These are phyloP conservation scores for Denticeps clupeoides DNA, from an alignment of 2,797 vertebrate species.

Conservation along the genomic window DNA sequence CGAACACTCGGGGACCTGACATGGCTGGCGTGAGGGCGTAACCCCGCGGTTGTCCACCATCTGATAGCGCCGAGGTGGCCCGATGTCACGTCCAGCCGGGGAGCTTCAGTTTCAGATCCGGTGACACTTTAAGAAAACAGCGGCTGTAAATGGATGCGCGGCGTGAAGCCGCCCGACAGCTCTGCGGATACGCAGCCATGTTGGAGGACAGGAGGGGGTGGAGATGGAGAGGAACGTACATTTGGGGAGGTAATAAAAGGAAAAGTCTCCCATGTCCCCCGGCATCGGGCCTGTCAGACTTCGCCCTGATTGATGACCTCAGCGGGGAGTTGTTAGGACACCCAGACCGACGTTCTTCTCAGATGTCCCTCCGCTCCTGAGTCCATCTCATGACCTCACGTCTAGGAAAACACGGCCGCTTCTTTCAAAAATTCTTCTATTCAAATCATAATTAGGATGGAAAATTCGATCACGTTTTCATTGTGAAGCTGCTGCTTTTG, in stretches of 20 bases:
- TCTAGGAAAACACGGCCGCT: no score
- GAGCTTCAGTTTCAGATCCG: slow-evolving; percentile 56
- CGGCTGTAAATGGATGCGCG: slow-evolving; percentile 52
- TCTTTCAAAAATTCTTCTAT: no score
- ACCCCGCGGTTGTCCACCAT: no score
- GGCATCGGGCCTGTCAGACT: slow-evolving; percentile 40
- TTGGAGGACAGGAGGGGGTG: no score
- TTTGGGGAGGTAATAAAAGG: no score
- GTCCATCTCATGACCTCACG: slow-evolving; percentile 14
- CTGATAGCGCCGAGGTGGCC: slow-evolving; percentile 29
- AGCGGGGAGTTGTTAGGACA: slow-evolving; percentile 56
- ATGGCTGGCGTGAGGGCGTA: no score
- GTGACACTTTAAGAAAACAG: slow-evolving; percentile 52
- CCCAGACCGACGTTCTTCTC: slow-evolving; percentile 37
- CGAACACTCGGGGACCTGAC: no score
- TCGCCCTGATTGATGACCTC: slow-evolving; percentile 57
- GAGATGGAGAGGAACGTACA: no score
- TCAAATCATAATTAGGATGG: no score
- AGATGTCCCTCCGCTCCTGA: slow-evolving; percentile 14
- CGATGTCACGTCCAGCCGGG: slow-evolving; percentile 22
- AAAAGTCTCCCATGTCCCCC: slow-evolving; percentile 20
- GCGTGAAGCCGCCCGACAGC: slow-evolving; percentile 49
- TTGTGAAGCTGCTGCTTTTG: no score
- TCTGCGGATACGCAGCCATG: slow-evolving; percentile 53
- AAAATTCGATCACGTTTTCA: no score